Base-by-base conservation (phyloP, 2,888 invertebrate genomes). In the Harmothoe impar region DNA sequence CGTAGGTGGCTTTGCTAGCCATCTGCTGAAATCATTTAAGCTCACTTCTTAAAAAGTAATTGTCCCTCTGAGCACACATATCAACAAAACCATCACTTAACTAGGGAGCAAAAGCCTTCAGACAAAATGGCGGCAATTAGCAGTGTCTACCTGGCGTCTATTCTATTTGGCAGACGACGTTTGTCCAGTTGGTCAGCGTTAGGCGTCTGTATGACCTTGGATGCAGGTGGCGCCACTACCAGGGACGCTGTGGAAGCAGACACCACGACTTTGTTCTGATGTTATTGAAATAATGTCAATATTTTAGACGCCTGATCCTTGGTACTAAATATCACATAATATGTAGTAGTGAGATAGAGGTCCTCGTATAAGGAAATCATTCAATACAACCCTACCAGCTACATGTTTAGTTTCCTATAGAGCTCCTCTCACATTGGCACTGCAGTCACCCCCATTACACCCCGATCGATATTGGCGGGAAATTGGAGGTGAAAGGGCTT, bases 401-500 rank as follows among this genome's bases (percentile, higher is more conserved):
- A n/a, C n/a, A n/a, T n/a, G n/a, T n/a, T n/a, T n/a, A n/a, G n/a
- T n/a, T n/a, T n/a, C n/a, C n/a, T n/a, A n/a, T n/a, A n/a, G n/a
- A n/a, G n/a, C 43, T 10, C 43, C 43, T 10, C 3, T 3, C 43
- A 43, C 43, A 43, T 10, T 43, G 43, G 43, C 43, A 43, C 43
- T n/a, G 23, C 62, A 23, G 25, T 25, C 62, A 62, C 20, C 62
- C n/a, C 15, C 62, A n/a, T 23, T 17, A 5, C 25, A 25, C 77
- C 3, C 77, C 77, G 3, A 77, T 77, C 77, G 25, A 77, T 25
- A 31, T 43, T 43, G 25, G 29, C 77, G 77, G 17, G 43, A 43
- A 81, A 81, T 81, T 43, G 81, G 33, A 81, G 81, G 81, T 81
- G 81, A 81, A 43, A 81, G 20, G 81, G n/a, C 15, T 77, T 77